Evolutionary conservation across 2,888 invertebrate species (phyloP), one percentile per base, ranked within the genome.

Genomic region (Cerastis rubricosa): DNA sequence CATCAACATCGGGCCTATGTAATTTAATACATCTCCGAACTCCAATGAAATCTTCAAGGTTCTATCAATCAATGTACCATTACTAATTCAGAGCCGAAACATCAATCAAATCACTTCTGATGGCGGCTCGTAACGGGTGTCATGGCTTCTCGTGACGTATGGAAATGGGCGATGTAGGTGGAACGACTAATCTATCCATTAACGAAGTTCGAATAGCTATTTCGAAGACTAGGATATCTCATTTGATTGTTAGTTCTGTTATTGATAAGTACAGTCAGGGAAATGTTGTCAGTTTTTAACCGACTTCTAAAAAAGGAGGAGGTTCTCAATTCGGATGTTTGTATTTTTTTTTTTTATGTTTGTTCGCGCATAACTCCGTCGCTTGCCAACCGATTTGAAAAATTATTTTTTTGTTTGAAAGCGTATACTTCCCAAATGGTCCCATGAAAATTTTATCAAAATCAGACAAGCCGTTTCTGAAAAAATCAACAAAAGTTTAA

Each of bases 21-120:
- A 74, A 85, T 72, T 71, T 47, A 80, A 85, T 86, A 79, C 64
- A 72, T 54, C 64, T 75, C n/a, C 14, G 22, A 78, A 78, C 51
- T 86, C 43, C 57, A 47, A 78, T 76, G 73, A 78, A 71, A 64
- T 76, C 54, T 73, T 77, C 40, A 76, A 76, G 74, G 78, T 71
- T 47, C 68, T 77, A 85, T 84, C 71, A 76, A 89, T 89, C 84
- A 86, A 83, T 83, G 69, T 35, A 65, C 57, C 80, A 88, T 87
- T 86, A 87, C 65, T 78, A 54, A 81, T 83, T 85, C 88, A 71
- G 65, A 73, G 77, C 59, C 74, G 72, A 78, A 83, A 79, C 88
- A 89, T 89, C 89, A 87, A 89, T 89, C 90, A 89, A 90, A 85
- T 86, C 84, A 83, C 63, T 82, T 85, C 82, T 85, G 86, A 88